Conservation (phyloP, 1,140 invertebrate species). For the Forficula auricularia region DNA sequence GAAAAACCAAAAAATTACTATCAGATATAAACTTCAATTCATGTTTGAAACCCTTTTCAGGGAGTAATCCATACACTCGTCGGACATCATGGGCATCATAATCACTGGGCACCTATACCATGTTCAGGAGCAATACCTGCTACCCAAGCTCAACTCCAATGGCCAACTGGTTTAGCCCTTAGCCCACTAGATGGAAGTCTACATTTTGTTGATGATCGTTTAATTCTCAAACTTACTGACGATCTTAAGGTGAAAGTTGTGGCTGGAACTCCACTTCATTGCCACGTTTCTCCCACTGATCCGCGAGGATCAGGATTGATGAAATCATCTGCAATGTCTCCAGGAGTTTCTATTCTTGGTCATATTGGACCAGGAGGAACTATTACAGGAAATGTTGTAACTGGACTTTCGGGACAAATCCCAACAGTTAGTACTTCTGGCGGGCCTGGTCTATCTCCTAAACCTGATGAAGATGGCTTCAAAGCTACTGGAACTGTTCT, state of each 20-base stretch:
- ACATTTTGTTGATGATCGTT: constrained; percentile 86
- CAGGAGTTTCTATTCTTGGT: too few species aligned
- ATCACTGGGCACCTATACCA: constrained; percentile 76
- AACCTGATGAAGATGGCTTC: constrained; percentile 15
- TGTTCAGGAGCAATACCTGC: constrained; percentile 64
- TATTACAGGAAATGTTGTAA: constrained; percentile 16
- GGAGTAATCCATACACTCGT: constrained; percentile 90
- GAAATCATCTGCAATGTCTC: too few species aligned
- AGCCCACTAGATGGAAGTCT: constrained; percentile 85
- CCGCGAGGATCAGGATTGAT: too few species aligned
- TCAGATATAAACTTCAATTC: too few species aligned
- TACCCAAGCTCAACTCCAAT: constrained; percentile 67
- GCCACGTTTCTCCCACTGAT: constrained; percentile 28
- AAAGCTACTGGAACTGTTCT: constrained; percentile 36
- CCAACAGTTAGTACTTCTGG: constrained; percentile 21
- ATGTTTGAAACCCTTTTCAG: too few species aligned
- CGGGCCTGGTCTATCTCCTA: constrained; percentile 19
- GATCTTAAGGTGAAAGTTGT: constrained; percentile 80
- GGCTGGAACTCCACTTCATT: constrained; percentile 79
- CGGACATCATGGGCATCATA: constrained; percentile 78
- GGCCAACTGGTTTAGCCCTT: constrained; percentile 84
- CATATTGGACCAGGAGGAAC: constrained; percentile 7
- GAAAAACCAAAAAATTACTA: too few species aligned
- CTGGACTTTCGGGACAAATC: constrained; percentile 21
- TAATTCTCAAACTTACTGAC: constrained; percentile 78